Conservation (phyloP, 2,797 vertebrate species). For the Catharus ustulatus region DNA sequence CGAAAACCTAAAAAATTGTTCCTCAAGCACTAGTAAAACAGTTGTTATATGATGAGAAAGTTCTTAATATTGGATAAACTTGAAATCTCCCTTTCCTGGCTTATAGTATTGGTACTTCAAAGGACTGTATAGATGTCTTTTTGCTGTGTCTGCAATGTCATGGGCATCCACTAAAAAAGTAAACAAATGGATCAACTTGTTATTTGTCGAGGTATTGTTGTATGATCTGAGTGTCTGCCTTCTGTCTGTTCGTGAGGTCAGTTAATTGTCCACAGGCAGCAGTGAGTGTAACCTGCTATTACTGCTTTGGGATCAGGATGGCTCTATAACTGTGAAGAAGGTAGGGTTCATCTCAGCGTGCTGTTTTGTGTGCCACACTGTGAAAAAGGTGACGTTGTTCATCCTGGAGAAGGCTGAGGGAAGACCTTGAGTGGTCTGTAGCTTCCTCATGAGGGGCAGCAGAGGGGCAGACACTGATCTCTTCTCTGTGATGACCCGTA, state of each 20-base stretch:
- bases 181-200: background rate
- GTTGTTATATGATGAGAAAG: background rate
- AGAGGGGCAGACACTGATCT: background rate
- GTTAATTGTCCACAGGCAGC: background rate
- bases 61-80: background rate
- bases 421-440: background rate
- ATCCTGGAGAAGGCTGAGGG: background rate
- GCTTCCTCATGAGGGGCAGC: background rate
- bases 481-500: background rate
- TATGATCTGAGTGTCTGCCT: background rate
- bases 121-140: background rate
- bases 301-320: background rate
- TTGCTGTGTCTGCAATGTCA: background rate
- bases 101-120: background rate
- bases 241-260: background rate
- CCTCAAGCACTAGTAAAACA: background rate
- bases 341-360: background rate
- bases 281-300: background rate
- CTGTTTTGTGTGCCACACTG: background rate
- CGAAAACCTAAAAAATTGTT: background rate
- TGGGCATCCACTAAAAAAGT: background rate
- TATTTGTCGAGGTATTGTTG: background rate
- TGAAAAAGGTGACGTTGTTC: background rate
- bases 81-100: background rate
- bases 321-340: background rate